These are phyloP conservation scores for Chloropsis cyanopogon DNA, from an alignment of 2,113 vertebrate species.

Conservation along the genomic window DNA sequence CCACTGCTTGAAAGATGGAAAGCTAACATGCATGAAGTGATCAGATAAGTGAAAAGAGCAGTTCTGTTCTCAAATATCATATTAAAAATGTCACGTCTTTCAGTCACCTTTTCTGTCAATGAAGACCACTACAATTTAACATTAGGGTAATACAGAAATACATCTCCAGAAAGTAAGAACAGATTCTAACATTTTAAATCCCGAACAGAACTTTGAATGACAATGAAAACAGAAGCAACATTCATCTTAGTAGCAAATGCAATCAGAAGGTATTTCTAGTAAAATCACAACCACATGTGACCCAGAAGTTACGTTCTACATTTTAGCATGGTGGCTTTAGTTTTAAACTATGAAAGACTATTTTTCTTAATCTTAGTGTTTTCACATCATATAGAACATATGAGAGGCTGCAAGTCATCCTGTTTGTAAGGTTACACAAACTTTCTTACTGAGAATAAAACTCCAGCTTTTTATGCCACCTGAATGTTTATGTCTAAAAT, in stretches of 20 bases:
- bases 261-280: background rate
- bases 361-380: background rate
- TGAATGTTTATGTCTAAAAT: background rate
- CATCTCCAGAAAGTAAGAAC: background rate
- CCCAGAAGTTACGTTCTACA: background rate
- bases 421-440: background rate
- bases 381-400: background rate
- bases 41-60: slow-evolving; percentile 23
- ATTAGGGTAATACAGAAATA: background rate
- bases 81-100: background rate
- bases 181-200: background rate
- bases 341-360: background rate
- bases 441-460: background rate
- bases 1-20: slow-evolving; percentile 48
- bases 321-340: background rate
- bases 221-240: background rate
- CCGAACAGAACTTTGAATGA: background rate
- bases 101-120: background rate
- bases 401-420: background rate
- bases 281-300: background rate
- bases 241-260: background rate
- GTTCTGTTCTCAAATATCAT: background rate
- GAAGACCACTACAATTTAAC: background rate
- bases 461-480: background rate
- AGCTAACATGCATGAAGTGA: slow-evolving; percentile 16